Percentiles rank a stretch among this genome's conserved stretches.
phyloP scores from a whole-genome alignment of 2,888 invertebrate genomes.

The Andrena dorsata region DNA sequence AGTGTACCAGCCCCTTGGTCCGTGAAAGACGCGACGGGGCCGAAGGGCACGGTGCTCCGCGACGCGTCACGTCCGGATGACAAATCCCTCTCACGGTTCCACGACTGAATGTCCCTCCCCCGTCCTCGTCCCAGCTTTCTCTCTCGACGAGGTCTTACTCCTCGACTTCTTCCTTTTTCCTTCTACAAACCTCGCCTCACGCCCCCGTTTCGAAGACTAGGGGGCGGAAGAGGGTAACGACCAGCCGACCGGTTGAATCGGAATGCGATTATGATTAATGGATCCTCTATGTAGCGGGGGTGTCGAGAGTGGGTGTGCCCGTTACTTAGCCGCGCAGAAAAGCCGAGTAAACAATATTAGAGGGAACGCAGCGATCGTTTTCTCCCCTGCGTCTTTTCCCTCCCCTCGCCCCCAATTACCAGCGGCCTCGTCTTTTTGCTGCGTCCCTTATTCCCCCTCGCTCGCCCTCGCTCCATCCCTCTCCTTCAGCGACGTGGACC shows the following conservation, averaged over 20 bases:
- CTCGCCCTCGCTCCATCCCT: background rate
- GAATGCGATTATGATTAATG: constrained; percentile 78
- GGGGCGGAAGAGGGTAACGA: constrained; percentile 38
- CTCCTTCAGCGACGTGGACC: constrained; percentile 3
- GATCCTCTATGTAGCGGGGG: constrained; percentile 58
- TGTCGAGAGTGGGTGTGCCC: constrained; percentile 32
- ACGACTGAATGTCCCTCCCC: constrained; percentile 51
- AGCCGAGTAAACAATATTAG: constrained; percentile 69
- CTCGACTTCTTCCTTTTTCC: constrained; percentile 26
- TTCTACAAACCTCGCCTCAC: background rate
- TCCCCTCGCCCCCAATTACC: constrained; percentile 41
- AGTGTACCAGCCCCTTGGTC: background rate
- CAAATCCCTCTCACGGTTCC: constrained; percentile 76
- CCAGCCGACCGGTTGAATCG: constrained; percentile 64
- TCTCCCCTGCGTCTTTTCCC: constrained; percentile 29
- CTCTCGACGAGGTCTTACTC: constrained; percentile 23
- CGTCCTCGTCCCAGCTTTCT: constrained; percentile 12
- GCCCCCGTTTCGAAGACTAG: constrained; percentile 7
- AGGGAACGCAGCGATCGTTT: constrained; percentile 56
- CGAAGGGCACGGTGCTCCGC: constrained; percentile 57
- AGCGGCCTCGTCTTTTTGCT: constrained; percentile 16
- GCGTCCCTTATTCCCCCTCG: constrained; percentile 3
- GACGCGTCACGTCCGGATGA: constrained; percentile 77
- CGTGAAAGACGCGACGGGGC: constrained; percentile 28
- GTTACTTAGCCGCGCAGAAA: constrained; percentile 55